Evolutionary conservation across 2,888 invertebrate genomes (phyloP).

Genomic region (Xylophagus ater): DNA sequence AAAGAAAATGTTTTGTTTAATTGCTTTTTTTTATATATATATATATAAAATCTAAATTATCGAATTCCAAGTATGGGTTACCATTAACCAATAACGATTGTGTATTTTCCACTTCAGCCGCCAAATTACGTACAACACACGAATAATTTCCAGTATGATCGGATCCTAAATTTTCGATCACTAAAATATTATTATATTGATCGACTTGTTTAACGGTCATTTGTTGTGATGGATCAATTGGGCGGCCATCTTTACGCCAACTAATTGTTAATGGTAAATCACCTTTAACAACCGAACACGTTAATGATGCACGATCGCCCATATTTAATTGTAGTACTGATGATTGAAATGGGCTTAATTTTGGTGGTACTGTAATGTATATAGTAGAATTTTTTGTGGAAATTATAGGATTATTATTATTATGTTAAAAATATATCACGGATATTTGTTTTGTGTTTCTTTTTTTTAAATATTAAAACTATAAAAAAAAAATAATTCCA

Average conservation of each 20-base stretch:
- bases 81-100: slow-evolving; percentile 67
- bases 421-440: too few species aligned
- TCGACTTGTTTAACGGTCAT: slow-evolving; percentile 62
- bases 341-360: slow-evolving; percentile 60
- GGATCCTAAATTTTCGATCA: slow-evolving; percentile 61
- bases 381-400: neutral
- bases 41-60: slow-evolving; percentile 16
- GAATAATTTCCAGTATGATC: slow-evolving; percentile 70
- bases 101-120: slow-evolving; percentile 61
- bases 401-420: neutral
- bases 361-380: slow-evolving; percentile 52
- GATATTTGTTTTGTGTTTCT: slow-evolving; percentile 5
- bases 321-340: slow-evolving; percentile 57
- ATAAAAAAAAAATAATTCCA: neutral
- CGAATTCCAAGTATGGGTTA: slow-evolving; percentile 40
- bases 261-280: slow-evolving; percentile 63
- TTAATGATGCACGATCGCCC: slow-evolving; percentile 60
- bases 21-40: slow-evolving; percentile 18
- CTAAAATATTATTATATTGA: slow-evolving; percentile 65
- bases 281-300: slow-evolving; percentile 64
- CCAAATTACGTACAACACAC: slow-evolving; percentile 60
- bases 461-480: slow-evolving; percentile 3
- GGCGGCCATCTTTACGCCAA: slow-evolving; percentile 65
- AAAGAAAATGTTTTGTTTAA: slow-evolving; percentile 16
- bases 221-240: slow-evolving; percentile 50